Evolutionary conservation across 2,888 invertebrate genomes (phyloP).

Genomic region (Plebejus argus): DNA sequence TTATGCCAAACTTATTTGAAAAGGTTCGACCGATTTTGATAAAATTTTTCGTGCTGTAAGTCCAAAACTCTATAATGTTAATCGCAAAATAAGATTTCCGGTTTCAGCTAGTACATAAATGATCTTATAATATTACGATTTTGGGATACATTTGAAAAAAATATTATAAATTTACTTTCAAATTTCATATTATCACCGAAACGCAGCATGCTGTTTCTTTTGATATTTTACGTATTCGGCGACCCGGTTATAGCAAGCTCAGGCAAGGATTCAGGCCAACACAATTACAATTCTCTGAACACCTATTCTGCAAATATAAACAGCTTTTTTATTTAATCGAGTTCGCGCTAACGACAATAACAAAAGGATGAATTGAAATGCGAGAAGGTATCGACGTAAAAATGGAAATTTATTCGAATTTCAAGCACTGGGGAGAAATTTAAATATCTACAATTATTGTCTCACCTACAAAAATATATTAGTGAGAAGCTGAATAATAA

Average conservation of each 20-base stretch:
- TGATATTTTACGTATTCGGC: no score
- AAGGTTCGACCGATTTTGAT: no score
- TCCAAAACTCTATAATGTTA: no score
- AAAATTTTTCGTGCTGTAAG: no score
- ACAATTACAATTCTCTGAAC: not conserved
- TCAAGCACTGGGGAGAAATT: slow-evolving; percentile 21
- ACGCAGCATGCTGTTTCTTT: no score
- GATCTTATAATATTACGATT: no score
- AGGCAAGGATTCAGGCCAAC: not conserved
- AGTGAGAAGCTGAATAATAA: not conserved
- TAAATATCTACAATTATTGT: slow-evolving; percentile 23
- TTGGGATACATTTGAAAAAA: no score
- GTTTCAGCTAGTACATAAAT: no score
- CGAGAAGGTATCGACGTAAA: slow-evolving; percentile 36
- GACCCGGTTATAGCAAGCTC: not conserved
- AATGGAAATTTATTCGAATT: slow-evolving; percentile 41
- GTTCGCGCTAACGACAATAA: slow-evolving; percentile 12
- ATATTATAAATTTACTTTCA: no score
- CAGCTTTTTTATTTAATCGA: not conserved
- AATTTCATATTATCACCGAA: no score
- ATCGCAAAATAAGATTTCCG: no score
- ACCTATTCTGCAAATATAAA: not conserved
- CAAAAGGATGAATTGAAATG: slow-evolving; percentile 28
- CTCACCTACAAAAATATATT: not conserved
- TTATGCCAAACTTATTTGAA: no score